Base-by-base conservation (phyloP, 1,140 invertebrate species). In the Penaeus vannamei region DNA sequence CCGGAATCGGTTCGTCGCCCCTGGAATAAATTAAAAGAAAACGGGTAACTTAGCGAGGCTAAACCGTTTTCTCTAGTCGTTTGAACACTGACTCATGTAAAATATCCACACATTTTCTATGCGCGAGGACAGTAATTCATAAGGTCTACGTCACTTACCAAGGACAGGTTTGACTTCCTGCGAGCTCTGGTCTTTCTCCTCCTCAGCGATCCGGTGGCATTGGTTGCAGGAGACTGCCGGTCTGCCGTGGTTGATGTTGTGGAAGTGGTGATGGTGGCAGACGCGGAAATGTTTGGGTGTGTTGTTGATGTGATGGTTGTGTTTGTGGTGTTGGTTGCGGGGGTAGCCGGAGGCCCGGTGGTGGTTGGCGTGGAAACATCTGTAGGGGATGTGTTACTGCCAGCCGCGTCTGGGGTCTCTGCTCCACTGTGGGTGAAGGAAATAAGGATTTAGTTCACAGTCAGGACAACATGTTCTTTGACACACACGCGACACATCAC, bases 161-260 rank as follows among this genome's bases (percentile, higher is more conserved):
- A 59, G 29, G 89, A 91, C 0, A 90, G 86, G 79, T 91, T 91
- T 7, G 88, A 90, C 92, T 95, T 94, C 92, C 94, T 95, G 91
- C 96, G 95, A 84, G 96, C 93, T 91, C 95, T 95, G 82, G 96
- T 94, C 89, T 96, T 95, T 91, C 95, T 95, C 60, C 96, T 94
- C 17, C 96, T 94, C 72, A 96, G 93, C 19, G 94, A 94, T 90
- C 94, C 94, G 81, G 95, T 87, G 86, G 69, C 76, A 76, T 36
- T 17, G 32, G 64, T 72, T 61, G 17, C 60, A 23, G 87, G 87
- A 23, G 88, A 64, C 22, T 46, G 26, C 0, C 46, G 53, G 32
- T 84, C 61, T 61, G 76, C 53, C 66, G 42, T 72, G 26, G 76
- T 26, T 29, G 85, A 36, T 23, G 69, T 32, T 26, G 80, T 32